These are phyloP conservation scores for Oscheius sp. DNA, from an alignment of 2,888 invertebrate species.

Conservation along the genomic window DNA sequence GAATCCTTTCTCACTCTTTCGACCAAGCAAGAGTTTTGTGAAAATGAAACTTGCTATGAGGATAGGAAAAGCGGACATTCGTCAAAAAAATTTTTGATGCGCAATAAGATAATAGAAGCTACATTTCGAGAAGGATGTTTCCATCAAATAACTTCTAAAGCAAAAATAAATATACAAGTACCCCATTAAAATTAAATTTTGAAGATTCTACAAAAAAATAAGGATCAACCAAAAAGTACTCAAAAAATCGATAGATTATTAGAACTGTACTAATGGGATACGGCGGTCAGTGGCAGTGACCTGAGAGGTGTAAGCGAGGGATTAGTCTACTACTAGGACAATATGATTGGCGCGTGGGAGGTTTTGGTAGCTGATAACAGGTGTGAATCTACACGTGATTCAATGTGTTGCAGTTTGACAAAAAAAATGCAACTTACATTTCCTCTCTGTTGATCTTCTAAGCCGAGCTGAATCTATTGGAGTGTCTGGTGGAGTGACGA, in stretches of 20 bases:
- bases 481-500: slow-evolving; percentile 2
- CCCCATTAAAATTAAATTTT: no score
- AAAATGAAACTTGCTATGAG: neutral
- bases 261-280: no score
- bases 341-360: neutral
- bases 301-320: neutral
- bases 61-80: no score
- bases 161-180: no score
- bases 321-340: neutral
- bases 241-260: no score
- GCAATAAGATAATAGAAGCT: no score
- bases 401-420: neutral
- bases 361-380: neutral
- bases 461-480: neutral
- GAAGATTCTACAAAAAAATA: no score
- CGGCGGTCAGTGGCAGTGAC: slow-evolving; percentile 3
- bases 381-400: neutral
- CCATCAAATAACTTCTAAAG: no score
- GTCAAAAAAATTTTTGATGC: no score
- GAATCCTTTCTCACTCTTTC: neutral
- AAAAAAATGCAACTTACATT: slow-evolving; percentile 7
- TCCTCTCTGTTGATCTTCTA: slow-evolving; percentile 8
- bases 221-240: no score
- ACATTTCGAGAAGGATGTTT: no score
- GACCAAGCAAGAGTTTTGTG: neutral